Base-by-base conservation (phyloP, 2,113 vertebrate species). In the Anguilla rostrata region DNA sequence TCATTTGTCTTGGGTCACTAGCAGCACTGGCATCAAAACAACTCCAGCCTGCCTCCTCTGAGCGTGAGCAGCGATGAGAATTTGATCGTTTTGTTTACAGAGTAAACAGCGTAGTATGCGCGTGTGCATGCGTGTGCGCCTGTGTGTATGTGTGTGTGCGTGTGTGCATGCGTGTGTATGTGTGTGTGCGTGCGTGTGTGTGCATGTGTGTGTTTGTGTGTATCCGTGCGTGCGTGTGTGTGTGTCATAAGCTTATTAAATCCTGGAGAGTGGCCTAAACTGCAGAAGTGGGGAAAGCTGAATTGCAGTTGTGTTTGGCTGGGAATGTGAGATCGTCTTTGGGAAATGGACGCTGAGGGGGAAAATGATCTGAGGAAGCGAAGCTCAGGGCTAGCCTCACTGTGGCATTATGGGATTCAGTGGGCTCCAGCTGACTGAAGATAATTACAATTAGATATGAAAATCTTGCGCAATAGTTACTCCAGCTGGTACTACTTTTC, bases 171-270 rank as follows among this genome's bases (percentile, higher is more conserved):
- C 34, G 34, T 34, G 34, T 34, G 34, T 34, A 34, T 34, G 34
- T 34, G 34, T 0, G 34, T 34, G 34, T 34, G 34, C 34, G 34
- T 34, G 34, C 34, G 34, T 34, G 34, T 34, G 34, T 34, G 34
- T 34, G 78, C 57, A 15, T 56, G 53, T 3, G 8, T 56, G 87
- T 88, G 91, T 88, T 88, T 91, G 57, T 20, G 15, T 60, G 57
- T 60, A 3, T 60, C 11, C 15, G 57, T 60, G 15, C 15, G 11
- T 60, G 18, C 15, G 57, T 60, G 57, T 60, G 57, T 26, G 88
- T 88, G 90, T 88, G 88, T 90, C 89, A 84, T 88, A 57, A 46
- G 90, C 84, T 89, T 88, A 90, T 89, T 89, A 91, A 91, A 83
- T 86, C 2, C 79, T 90, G 88, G 87, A 86, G 29, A 39, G 56